A percentile compares a stretch with the other conserved stretches of the same genome.
Evolutionary conservation across 2,888 invertebrate genomes (phyloP).

Genomic region (Ophonus ardosiacus): DNA sequence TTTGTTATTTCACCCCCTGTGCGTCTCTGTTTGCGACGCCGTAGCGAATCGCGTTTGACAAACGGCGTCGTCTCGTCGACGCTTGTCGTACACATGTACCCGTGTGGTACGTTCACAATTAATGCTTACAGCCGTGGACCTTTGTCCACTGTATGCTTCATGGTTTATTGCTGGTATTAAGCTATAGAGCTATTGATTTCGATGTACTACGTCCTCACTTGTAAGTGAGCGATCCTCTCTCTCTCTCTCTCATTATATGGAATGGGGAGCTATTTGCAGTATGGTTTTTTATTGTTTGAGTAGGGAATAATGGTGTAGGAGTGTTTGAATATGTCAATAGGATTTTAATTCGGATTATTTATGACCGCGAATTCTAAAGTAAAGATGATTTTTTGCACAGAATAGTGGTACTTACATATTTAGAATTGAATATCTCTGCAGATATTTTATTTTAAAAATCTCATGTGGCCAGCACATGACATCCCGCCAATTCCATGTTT

Average conservation of each 20-base stretch:
- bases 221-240: neutral
- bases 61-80: constrained; percentile 71
- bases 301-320: constrained; percentile 24
- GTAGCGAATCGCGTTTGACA: constrained; percentile 62
- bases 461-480: no score
- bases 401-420: neutral
- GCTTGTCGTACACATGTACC: constrained; percentile 75
- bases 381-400: neutral
- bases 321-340: constrained; percentile 19
- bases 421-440: no score
- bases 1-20: constrained; percentile 58
- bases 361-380: neutral
- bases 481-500: no score
- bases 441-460: no score
- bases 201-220: constrained; percentile 4
- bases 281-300: constrained; percentile 16
- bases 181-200: constrained; percentile 40
- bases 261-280: neutral
- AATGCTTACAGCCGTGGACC: constrained; percentile 54
- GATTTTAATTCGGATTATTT: neutral
- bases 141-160: constrained; percentile 33
- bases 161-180: constrained; percentile 38
- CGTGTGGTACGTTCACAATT: constrained; percentile 63
- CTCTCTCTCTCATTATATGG: neutral
- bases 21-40: constrained; percentile 53